Base-by-base conservation (phyloP, 1,140 invertebrate genomes). In the Macrobrachium nipponense region DNA sequence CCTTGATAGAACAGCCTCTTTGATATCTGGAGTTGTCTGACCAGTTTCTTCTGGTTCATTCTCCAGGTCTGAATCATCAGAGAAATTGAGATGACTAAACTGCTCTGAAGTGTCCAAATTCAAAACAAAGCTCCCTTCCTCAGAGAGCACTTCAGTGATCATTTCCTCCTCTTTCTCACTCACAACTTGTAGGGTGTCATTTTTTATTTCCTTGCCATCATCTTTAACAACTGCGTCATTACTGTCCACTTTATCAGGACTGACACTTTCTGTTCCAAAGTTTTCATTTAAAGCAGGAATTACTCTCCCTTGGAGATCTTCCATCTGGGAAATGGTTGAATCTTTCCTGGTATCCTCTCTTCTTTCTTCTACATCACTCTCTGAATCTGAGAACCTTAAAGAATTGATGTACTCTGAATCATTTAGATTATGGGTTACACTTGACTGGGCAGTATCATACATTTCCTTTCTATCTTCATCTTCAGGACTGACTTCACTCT, bases 131-230 rank as follows among this genome's bases (percentile, higher is more conserved):
- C 36, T 43, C 11, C 20, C 68, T 43, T 70, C 68, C 11, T 70
- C 68, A 27, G 68, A 70, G 8, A 70, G 68, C 17, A n/a, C 68
- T 27, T 70, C 68, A 27, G 0, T 15, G 5, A 70, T 70, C 68
- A 70, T 70, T 43, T 70, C 68, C 36, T 70, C 68, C 20, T 70
- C 68, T 70, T 70, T 43, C 68, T 70, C 68, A 10, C 23, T 27
- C 68, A 23, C 23, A 23, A 27, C 15, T 43, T 70, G 23, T 15
- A 70, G 6, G 68, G 20, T 27, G 23, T 70, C 20, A 23, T 70
- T n/a, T 70, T 70, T n/a, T 5, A 27, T 70, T 70, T 23, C 68
- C 5, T 14, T 43, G 15, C 20, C n/a, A 6, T 43, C 68, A 70
- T n/a, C 12, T 51, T 7, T 51, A 51, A 51, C 12, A 51, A 12